phyloP scores from a whole-genome alignment of 2,113 vertebrate genomes.

The Aegithalos caudatus region DNA sequence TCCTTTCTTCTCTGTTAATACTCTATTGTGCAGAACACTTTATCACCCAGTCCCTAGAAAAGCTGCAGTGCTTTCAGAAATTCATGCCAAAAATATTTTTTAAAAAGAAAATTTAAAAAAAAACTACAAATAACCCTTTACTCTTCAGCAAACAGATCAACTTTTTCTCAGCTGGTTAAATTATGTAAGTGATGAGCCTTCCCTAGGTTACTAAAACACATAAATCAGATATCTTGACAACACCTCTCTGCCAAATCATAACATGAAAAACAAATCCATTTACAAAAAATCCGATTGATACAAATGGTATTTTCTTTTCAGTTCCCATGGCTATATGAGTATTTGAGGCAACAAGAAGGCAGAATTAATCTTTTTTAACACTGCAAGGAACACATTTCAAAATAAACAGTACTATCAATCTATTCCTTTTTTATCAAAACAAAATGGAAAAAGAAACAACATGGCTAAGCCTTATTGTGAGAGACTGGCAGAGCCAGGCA shows the following conservation, averaged over 20 bases:
- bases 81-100: background rate
- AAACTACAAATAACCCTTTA: background rate
- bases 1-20: background rate
- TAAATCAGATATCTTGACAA: slow-evolving; percentile 43
- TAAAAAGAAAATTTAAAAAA: background rate
- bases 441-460: background rate
- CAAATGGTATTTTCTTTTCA: slow-evolving; percentile 25
- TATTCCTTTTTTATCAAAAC: background rate
- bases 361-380: slow-evolving; percentile 44
- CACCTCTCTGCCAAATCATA: slow-evolving; percentile 17
- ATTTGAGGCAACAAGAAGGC: slow-evolving; percentile 26
- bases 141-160: background rate
- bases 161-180: slow-evolving; percentile 40
- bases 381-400: background rate
- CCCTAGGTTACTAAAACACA: slow-evolving; percentile 26
- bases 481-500: background rate
- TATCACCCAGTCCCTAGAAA: background rate
- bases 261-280: slow-evolving; percentile 11
- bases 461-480: background rate
- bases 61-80: slow-evolving; percentile 22
- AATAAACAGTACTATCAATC: background rate
- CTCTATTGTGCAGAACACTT: background rate
- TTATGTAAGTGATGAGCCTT: slow-evolving; percentile 21
- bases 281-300: slow-evolving; percentile 14
- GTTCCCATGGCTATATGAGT: background rate